These are phyloP conservation scores for Heliconius himera DNA, from an alignment of 1,140 invertebrate species.

Conservation along the genomic window DNA sequence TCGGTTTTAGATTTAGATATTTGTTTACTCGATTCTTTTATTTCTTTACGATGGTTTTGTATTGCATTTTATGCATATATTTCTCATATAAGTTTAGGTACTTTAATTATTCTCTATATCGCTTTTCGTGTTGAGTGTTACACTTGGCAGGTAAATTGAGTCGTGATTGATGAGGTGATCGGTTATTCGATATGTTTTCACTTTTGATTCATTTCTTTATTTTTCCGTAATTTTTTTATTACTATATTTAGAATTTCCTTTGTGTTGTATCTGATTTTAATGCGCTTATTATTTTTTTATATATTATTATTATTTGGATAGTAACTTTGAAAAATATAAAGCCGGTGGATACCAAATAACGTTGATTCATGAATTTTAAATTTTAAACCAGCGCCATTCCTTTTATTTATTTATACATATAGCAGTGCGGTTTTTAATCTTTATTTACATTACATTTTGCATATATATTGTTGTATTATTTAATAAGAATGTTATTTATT, in stretches of 20 bases:
- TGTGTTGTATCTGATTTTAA: background rate
- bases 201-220: conserved; percentile 8
- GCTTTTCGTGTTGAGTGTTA: conserved; percentile 8
- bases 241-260: background rate
- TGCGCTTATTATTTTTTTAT: background rate
- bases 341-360: background rate
- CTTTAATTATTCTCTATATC: conserved; percentile 1
- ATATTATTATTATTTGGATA: background rate
- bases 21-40: too few relatives aligned
- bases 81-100: background rate
- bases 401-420: background rate
- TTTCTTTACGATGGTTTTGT: background rate
- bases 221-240: background rate
- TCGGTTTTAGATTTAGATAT: too few relatives aligned
- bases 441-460: background rate
- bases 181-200: background rate
- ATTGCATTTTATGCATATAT: background rate
- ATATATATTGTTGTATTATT: too few relatives aligned
- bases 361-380: background rate
- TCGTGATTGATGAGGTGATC: conserved; percentile 8
- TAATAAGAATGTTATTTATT: too few relatives aligned
- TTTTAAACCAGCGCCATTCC: background rate
- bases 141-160: conserved; percentile 22
- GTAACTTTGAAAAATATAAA: background rate
- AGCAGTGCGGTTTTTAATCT: background rate